phyloP scores from a whole-genome alignment of 2,888 invertebrate genomes.

The Plebejus melissa region DNA sequence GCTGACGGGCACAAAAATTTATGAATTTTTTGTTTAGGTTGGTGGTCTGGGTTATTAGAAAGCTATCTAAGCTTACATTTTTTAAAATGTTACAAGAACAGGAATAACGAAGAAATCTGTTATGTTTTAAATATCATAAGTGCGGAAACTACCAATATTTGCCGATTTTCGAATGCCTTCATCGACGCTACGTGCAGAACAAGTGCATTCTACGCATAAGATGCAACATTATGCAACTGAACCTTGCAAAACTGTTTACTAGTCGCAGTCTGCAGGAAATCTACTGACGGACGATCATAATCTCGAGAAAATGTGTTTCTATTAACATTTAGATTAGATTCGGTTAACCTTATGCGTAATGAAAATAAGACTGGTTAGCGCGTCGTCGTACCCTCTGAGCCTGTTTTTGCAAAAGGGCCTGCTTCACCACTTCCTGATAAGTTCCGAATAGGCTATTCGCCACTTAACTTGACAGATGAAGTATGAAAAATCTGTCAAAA shows the following conservation, averaged over 20 bases:
- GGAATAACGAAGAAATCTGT: too few relatives aligned
- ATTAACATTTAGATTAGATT: constrained; percentile 18
- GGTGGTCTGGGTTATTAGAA: too few relatives aligned
- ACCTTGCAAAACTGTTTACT: constrained; percentile 10
- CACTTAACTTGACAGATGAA: too few relatives aligned
- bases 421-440: too few relatives aligned
- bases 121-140: too few relatives aligned
- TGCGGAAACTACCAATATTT: neutral
- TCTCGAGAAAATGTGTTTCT: neutral
- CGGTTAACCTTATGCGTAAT: neutral
- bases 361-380: neutral
- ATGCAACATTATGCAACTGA: neutral
- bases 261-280: constrained; percentile 11
- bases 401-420: too few relatives aligned
- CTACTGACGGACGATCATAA: neutral
- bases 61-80: too few relatives aligned
- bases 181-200: neutral
- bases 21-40: neutral
- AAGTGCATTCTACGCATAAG: neutral
- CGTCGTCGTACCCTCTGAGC: neutral
- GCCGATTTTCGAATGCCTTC: neutral
- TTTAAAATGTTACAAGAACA: too few relatives aligned
- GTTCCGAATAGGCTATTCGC: too few relatives aligned
- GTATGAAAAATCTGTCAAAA: too few relatives aligned
- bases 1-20: neutral